Evolutionary conservation across 64 coral and sea anemone genomes (phyloP), one percentile per base, ranked within the genome.

Genomic region (Montipora efflorescens): DNA sequence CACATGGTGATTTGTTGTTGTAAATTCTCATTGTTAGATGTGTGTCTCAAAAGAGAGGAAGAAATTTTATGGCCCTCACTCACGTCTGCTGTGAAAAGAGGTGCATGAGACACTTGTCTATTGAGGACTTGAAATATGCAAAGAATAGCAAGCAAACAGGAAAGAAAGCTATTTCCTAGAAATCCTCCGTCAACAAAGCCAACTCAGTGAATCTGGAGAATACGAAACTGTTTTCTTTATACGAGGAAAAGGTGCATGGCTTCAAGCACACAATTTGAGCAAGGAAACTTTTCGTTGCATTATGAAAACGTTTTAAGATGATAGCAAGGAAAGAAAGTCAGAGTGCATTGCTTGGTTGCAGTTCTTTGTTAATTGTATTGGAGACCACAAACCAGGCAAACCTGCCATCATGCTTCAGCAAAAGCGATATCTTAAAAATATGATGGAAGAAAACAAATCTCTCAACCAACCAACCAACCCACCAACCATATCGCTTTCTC

Each of bases 371-470:
- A 67, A 67, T 0, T 55, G 72, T 50, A 64, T 90, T 61, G 88
- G 88, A 23, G 88, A 79, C 50, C 44, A 90, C 55, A 50, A 61
- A 67, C 76, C 88, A 28, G 88, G 79, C 77, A 76, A 47, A 90
- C 28, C 55, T 90, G 74, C 88, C 88, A 77, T 90, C 88, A 48
- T 90, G 88, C 57, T 90, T 90, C 48, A 77, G 74, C 13, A 43
- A n/a, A 53, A 53, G 25, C 44, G 74, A 79, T 28, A 62, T 90
- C 8, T 90, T 22, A 79, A 79, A 46, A 90, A 90, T 47, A 57
- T 90, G 48, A 2, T 20, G 13, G 88, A 79, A 19, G 88, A 90
- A 79, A 79, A 79, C 22, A 59, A 4, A 15, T 1, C 9, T 15
- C 25, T 55, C 57, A 80, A 80, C 55, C 75, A 79, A 72, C 75